Percentiles rank a stretch among this genome's conserved stretches.
Conservation (phyloP, 2,113 vertebrate genomes). For the Talpa occidentalis region DNA sequence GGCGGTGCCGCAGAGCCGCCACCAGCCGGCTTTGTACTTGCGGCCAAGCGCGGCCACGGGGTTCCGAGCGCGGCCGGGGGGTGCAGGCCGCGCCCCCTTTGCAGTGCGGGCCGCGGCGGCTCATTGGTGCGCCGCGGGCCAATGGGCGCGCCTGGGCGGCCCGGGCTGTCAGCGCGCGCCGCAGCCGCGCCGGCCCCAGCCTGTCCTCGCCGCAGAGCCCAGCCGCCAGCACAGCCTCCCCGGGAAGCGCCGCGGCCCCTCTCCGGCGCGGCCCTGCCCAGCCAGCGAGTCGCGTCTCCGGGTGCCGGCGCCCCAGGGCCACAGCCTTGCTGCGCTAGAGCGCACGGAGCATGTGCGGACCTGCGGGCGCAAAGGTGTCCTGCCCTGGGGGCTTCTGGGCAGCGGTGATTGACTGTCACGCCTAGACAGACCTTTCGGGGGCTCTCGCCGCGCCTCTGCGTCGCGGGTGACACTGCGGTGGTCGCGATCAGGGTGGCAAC, state of each 20-base stretch:
- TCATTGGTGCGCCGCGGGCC: conserved; percentile 73
- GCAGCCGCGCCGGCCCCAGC: conserved; percentile 54
- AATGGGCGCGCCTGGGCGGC: conserved; percentile 66
- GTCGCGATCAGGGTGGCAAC: conserved; percentile 88
- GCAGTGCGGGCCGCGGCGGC: conserved; percentile 69
- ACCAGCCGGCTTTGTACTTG: conserved; percentile 75
- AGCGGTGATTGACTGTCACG: conserved; percentile 70
- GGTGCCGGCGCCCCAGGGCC: conserved; percentile 51
- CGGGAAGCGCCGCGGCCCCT: conserved; percentile 65
- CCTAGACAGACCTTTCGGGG: conserved; percentile 60
- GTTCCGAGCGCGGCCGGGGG: conserved; percentile 60
- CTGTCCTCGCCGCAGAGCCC: conserved; percentile 73
- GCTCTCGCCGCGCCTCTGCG: conserved; percentile 56
- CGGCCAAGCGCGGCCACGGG: conserved; percentile 62
- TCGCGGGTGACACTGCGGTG: conserved; percentile 72
- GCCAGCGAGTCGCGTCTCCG: conserved; percentile 43
- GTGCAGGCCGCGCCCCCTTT: conserved; percentile 83
- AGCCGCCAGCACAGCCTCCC: conserved; percentile 74
- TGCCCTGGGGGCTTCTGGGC: conserved; percentile 5
- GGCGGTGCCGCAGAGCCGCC: conserved; percentile 67
- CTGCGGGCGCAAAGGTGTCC: conserved; percentile 53
- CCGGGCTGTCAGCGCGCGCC: conserved; percentile 84
- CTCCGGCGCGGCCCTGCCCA: conserved; percentile 5
- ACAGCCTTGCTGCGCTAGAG: conserved; percentile 45
- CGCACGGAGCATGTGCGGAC: conserved; percentile 72